These are phyloP conservation scores for Protaetia brevitarsis DNA, from an alignment of 1,140 invertebrate species.

Conservation along the genomic window DNA sequence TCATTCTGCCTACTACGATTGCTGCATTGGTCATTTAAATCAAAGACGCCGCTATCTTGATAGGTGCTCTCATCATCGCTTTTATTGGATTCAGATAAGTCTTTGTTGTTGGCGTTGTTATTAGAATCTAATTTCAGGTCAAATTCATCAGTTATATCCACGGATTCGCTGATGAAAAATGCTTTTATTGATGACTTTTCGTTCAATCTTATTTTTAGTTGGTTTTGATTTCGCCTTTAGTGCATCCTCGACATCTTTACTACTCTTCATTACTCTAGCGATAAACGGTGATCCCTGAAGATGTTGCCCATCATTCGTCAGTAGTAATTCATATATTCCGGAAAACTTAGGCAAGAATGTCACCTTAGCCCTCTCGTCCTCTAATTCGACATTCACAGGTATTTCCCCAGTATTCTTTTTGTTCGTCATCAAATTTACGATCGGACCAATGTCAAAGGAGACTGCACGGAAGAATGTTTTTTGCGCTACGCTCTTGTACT, in stretches of 20 bases:
- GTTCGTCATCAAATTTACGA: conserved; percentile 18
- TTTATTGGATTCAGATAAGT: neutral
- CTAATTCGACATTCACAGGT: conserved; percentile 34
- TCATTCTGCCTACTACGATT: neutral
- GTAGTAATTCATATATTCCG: conserved; percentile 42
- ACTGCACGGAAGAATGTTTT: conserved; percentile 30
- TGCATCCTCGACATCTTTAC: neutral
- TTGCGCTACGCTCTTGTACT: conserved; percentile 26
- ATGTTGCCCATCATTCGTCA: conserved; percentile 38
- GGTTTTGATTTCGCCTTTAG: neutral
- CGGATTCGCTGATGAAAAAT: conserved; percentile 10
- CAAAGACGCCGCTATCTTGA: neutral
- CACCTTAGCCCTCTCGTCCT: conserved; percentile 39
- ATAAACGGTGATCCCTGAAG: conserved; percentile 40
- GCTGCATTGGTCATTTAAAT: neutral
- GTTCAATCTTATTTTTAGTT: neutral
- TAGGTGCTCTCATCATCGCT: neutral
- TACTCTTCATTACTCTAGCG: neutral
- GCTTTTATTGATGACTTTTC: neutral
- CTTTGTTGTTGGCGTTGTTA: neutral
- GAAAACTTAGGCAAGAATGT: conserved; percentile 38
- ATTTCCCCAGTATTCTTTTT: conserved; percentile 30
- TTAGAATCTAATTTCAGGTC: neutral
- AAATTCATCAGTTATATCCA: neutral
- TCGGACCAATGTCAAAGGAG: conserved; percentile 30